Conservation (phyloP, 2,888 invertebrate genomes). For the Chrysotoxum bicinctum region DNA sequence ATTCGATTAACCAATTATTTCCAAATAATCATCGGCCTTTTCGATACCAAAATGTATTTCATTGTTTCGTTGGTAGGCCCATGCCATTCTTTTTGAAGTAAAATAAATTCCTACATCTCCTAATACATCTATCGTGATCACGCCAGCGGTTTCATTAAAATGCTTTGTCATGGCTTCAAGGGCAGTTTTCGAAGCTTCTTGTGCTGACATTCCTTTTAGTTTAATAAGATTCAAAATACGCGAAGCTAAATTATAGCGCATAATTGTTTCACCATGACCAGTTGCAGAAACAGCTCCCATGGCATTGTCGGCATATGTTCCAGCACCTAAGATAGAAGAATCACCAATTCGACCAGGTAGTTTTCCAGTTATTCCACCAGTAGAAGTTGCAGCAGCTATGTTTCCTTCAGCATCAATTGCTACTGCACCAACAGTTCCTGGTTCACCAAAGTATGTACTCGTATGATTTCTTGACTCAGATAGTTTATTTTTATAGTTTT, state of each 20-base stretch:
- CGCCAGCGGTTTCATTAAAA: slow-evolving; percentile 88
- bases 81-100: slow-evolving; percentile 54
- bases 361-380: slow-evolving; percentile 92
- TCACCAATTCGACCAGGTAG: slow-evolving; percentile 90
- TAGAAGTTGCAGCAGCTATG: slow-evolving; percentile 91
- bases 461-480: not conserved
- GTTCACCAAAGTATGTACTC: slow-evolving; percentile 82
- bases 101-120: slow-evolving; percentile 54
- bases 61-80: slow-evolving; percentile 53
- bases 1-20: slow-evolving; percentile 36
- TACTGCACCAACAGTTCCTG: slow-evolving; percentile 92
- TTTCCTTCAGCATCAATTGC: slow-evolving; percentile 86
- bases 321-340: slow-evolving; percentile 87
- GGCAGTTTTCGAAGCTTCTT: slow-evolving; percentile 85
- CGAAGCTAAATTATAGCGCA: slow-evolving; percentile 89
- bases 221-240: slow-evolving; percentile 86
- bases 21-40: slow-evolving; percentile 37
- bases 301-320: slow-evolving; percentile 88
- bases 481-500: slow-evolving; percentile 78
- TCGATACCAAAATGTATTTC: slow-evolving; percentile 52
- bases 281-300: slow-evolving; percentile 91
- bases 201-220: slow-evolving; percentile 83
- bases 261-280: slow-evolving; percentile 91
- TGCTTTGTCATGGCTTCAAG: slow-evolving; percentile 86
- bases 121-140: slow-evolving; percentile 85